Conservation (phyloP, 2,888 invertebrate species). For the Pterostichus madidus region DNA sequence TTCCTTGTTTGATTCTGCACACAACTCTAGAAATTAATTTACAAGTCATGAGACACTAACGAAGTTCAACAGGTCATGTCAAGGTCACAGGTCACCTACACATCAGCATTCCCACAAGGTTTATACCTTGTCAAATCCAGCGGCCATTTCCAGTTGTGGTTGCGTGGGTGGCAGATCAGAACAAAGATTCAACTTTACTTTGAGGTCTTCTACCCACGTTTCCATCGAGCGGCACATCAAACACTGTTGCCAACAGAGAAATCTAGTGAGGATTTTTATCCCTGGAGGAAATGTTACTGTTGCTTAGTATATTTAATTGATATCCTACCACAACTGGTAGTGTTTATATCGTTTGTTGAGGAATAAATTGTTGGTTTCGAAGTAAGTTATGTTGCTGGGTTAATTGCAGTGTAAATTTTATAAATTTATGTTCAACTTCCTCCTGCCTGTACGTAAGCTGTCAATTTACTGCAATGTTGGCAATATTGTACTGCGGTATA, state of each 20-base stretch:
- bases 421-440: slow-evolving; percentile 40
- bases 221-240: neutral
- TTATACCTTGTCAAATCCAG: slow-evolving; percentile 10
- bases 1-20: neutral
- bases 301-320: slow-evolving; percentile 7
- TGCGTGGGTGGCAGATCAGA: slow-evolving; percentile 7
- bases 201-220: neutral
- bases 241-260: too few species aligned
- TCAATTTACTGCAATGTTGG: slow-evolving; percentile 24
- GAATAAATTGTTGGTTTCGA: slow-evolving; percentile 10
- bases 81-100: slow-evolving; percentile 23
- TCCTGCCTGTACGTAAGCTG: slow-evolving; percentile 30
- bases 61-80: slow-evolving; percentile 39
- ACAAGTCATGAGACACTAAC: slow-evolving; percentile 46
- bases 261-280: neutral
- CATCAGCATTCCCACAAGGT: slow-evolving; percentile 1
- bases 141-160: slow-evolving; percentile 1
- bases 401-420: slow-evolving; percentile 46
- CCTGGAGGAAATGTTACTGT: neutral
- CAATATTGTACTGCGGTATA: slow-evolving; percentile 18
- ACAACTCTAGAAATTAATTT: slow-evolving; percentile 30
- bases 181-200: too few species aligned
- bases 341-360: slow-evolving; percentile 11
- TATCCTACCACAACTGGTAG: neutral
- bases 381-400: slow-evolving; percentile 27